Conservation (phyloP, 2,888 invertebrate genomes). For the Hipparchia sbordonii region DNA sequence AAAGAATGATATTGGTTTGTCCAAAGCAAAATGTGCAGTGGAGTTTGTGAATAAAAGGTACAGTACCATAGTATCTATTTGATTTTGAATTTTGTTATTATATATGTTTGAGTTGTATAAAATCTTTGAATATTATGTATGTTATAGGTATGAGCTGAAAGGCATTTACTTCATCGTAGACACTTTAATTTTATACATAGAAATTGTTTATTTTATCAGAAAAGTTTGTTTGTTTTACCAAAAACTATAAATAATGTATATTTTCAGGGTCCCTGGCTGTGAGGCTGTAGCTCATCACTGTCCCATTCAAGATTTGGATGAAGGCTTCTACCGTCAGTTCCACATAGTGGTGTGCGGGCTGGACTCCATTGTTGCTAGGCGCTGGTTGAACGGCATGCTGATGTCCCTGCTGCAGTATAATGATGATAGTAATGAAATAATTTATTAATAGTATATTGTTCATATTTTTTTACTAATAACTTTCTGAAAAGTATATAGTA, state of each 20-base stretch:
- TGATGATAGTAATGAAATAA: slow-evolving; percentile 85
- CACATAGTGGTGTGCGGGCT: slow-evolving; percentile 98
- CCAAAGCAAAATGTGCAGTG: slow-evolving; percentile 98
- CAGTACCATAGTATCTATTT: not conserved
- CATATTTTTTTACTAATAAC: too few species aligned
- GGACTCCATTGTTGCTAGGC: slow-evolving; percentile 97
- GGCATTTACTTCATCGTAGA: too few species aligned
- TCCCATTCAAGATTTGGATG: slow-evolving; percentile 96
- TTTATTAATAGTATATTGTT: too few species aligned
- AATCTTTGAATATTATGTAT: too few species aligned
- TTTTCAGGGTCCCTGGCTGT: slow-evolving; percentile 90
- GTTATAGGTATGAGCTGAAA: too few species aligned
- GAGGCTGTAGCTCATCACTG: slow-evolving; percentile 95
- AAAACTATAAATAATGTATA: not conserved
- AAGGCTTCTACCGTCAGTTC: slow-evolving; percentile 95
- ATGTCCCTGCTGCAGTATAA: slow-evolving; percentile 89
- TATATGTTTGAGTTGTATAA: too few species aligned
- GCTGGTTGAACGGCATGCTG: slow-evolving; percentile 98
- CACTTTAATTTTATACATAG: too few species aligned
- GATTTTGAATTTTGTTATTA: not conserved
- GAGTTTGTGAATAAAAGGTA: slow-evolving; percentile 92
- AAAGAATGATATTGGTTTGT: slow-evolving; percentile 94
- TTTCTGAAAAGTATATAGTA: too few species aligned
- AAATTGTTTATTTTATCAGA: too few species aligned
- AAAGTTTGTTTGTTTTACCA: too few species aligned